A percentile compares a stretch with the other conserved stretches of the same genome.
phyloP scores from a whole-genome alignment of 2,888 invertebrate species.

The Campoplex capitator region DNA sequence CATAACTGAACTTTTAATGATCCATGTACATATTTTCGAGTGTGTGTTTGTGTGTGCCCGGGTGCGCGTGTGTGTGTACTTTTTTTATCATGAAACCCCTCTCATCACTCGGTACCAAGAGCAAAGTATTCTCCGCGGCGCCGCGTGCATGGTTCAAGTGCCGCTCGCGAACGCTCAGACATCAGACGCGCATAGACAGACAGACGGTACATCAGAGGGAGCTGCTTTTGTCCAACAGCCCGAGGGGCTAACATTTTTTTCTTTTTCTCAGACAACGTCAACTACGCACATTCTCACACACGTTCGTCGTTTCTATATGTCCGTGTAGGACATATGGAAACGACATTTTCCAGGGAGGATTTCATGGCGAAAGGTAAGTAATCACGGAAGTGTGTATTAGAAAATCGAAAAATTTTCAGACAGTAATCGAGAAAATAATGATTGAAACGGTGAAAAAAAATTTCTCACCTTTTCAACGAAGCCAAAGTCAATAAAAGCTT shows the following conservation, averaged over 20 bases:
- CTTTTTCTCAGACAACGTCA: constrained; percentile 25
- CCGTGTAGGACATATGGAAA: too few relatives aligned
- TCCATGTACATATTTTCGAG: neutral
- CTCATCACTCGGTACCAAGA: constrained; percentile 4
- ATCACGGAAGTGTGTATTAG: neutral
- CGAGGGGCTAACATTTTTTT: constrained; percentile 58
- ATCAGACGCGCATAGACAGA: constrained; percentile 54
- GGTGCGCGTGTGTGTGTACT: neutral
- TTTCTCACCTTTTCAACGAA: neutral
- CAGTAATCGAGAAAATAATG: neutral
- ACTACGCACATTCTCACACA: neutral
- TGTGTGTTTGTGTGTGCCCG: neutral
- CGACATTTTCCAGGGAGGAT: neutral
- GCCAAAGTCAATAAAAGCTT: neutral
- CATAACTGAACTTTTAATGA: neutral
- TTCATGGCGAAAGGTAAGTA: neutral
- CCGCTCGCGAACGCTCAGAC: constrained; percentile 50
- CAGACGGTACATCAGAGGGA: constrained; percentile 46
- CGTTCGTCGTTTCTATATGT: neutral
- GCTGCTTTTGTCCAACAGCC: constrained; percentile 56
- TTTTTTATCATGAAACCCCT: constrained; percentile 49
- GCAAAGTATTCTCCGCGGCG: constrained; percentile 33
- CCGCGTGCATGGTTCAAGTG: constrained; percentile 52
- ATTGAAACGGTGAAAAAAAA: neutral
- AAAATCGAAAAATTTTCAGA: neutral